Evolutionary conservation across 2,797 vertebrate species (phyloP).

Genomic region (Sebastes taczanowskii): DNA sequence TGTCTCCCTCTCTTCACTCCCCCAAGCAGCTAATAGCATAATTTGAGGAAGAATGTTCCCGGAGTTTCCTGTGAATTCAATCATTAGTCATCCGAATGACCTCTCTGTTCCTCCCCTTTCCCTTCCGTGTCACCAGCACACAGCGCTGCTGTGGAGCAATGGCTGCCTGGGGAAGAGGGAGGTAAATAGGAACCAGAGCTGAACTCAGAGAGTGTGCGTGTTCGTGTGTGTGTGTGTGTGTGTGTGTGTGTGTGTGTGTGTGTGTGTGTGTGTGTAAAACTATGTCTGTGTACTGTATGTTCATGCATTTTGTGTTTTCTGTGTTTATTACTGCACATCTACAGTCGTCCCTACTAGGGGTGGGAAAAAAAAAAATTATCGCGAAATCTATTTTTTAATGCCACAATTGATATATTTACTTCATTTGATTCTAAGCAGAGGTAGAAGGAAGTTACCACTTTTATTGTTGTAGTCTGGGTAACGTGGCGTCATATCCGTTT

Average conservation of each 20-base stretch:
- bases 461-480: too few species aligned
- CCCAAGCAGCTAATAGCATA: slow-evolving; percentile 93
- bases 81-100: slow-evolving; percentile 93
- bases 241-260: not conserved
- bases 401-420: too few species aligned
- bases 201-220: slow-evolving; percentile 19
- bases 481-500: too few species aligned
- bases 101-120: slow-evolving; percentile 84
- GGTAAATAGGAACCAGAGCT: slow-evolving; percentile 85
- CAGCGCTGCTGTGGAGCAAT: slow-evolving; percentile 80
- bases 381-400: too few species aligned
- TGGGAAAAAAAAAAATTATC: too few species aligned
- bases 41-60: slow-evolving; percentile 96
- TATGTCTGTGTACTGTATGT: not conserved
- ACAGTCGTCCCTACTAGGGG: not conserved
- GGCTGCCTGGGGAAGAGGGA: slow-evolving; percentile 87
- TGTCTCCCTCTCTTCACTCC: slow-evolving; percentile 70
- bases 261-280: slow-evolving; percentile 3
- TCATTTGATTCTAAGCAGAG: accelerated
- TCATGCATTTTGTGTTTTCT: not conserved
- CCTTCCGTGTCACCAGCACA: slow-evolving; percentile 60
- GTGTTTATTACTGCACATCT: not conserved
- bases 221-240: not conserved
- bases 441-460: too few species aligned
- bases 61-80: slow-evolving; percentile 96